phyloP scores from a whole-genome alignment of 30 jellyfish, hydroid and myxozoan species.

The Chrysaora quinquecirrha region DNA sequence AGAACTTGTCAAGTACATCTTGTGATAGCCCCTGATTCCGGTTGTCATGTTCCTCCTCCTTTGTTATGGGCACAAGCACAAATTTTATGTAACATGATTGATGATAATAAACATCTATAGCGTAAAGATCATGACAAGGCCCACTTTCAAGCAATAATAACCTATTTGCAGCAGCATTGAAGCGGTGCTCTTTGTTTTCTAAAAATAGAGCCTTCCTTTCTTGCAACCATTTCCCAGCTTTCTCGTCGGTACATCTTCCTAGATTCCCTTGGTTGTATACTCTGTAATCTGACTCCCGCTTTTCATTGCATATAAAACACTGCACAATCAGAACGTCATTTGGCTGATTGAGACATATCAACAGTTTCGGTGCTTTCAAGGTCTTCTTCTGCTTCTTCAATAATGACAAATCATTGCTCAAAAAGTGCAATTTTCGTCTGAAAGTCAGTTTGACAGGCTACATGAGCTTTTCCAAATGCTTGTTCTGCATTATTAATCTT shows the following conservation, averaged over 20 bases:
- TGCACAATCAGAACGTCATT: background rate
- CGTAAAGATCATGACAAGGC: background rate
- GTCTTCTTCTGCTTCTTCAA: background rate
- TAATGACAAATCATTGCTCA: background rate
- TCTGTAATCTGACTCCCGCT: background rate
- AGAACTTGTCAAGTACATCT: background rate
- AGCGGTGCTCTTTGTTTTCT: background rate
- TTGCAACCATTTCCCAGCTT: constrained; percentile 6
- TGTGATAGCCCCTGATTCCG: no score
- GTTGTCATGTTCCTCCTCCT: background rate
- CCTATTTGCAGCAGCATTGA: background rate
- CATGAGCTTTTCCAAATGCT: background rate
- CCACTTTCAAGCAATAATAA: constrained; percentile 3
- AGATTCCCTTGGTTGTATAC: background rate
- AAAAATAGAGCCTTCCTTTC: background rate
- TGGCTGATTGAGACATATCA: background rate
- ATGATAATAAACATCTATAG: constrained; percentile 4
- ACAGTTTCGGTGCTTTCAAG: background rate
- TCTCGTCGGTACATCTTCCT: constrained; percentile 11
- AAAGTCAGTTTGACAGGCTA: background rate
- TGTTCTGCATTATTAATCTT: background rate
- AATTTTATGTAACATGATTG: background rate
- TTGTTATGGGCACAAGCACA: background rate
- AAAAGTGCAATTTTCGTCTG: background rate
- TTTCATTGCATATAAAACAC: background rate